phyloP scores from a whole-genome alignment of 2,888 invertebrate genomes.

The Caenorhabditis sp. region DNA sequence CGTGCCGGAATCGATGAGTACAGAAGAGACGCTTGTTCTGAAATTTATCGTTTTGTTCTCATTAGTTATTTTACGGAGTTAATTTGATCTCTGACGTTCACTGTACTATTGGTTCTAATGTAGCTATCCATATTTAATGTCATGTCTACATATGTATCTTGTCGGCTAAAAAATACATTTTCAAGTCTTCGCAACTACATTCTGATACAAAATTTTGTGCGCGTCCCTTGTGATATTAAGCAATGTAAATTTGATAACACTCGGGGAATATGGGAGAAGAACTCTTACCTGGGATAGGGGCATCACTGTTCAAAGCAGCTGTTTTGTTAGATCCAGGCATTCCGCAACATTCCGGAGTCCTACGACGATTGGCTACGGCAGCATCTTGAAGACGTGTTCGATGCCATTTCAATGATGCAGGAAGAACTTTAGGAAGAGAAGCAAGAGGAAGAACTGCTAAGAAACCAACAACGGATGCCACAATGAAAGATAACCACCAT shows the following conservation, averaged over 20 bases:
- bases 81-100: constrained; percentile 7
- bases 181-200: constrained; percentile 27
- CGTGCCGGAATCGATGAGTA: constrained; percentile 72
- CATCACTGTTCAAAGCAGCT: constrained; percentile 74
- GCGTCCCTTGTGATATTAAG: neutral
- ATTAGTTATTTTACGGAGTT: no score
- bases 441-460: constrained; percentile 88
- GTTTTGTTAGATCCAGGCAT: constrained; percentile 80
- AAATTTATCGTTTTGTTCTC: constrained; percentile 25
- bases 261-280: no score
- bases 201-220: constrained; percentile 26
- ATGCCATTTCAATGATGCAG: constrained; percentile 84
- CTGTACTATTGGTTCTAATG: constrained; percentile 12
- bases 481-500: constrained; percentile 91
- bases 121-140: neutral
- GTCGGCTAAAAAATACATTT: constrained; percentile 34
- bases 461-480: constrained; percentile 85
- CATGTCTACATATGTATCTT: neutral
- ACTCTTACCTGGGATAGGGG: constrained; percentile 58
- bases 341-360: constrained; percentile 82
- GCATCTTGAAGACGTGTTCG: constrained; percentile 80
- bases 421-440: constrained; percentile 89
- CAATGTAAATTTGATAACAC: no score
- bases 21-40: constrained; percentile 69
- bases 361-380: constrained; percentile 74